These are phyloP conservation scores for Agelas oroides DNA, from an alignment of 37 sponge, comb jelly and placozoan genomes.

Conservation along the genomic window DNA sequence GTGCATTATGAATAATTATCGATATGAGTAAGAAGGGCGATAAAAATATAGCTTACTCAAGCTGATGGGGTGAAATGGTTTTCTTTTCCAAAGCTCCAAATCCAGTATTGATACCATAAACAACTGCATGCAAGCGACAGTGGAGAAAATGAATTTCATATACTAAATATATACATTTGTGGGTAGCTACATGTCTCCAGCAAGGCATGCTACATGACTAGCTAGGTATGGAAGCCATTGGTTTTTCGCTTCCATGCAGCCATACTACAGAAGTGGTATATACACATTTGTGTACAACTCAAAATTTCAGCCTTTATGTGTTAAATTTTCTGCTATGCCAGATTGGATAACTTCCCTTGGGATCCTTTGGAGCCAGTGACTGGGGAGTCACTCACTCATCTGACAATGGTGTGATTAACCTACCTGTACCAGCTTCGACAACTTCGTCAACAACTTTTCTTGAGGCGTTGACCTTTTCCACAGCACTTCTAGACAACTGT, in stretches of 20 bases:
- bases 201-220: too few relatives aligned
- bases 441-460: constrained; percentile 62
- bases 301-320: too few relatives aligned
- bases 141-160: not conserved
- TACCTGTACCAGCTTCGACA: constrained; percentile 47
- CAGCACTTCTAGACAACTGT: constrained; percentile 47
- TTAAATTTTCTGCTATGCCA: too few relatives aligned
- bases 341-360: too few relatives aligned
- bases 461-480: constrained; percentile 27
- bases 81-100: constrained; percentile 81
- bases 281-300: too few relatives aligned
- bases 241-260: too few relatives aligned
- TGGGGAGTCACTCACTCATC: too few relatives aligned
- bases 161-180: too few relatives aligned
- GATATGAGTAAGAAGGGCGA: not conserved
- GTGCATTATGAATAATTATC: not conserved
- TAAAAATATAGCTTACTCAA: constrained; percentile 62
- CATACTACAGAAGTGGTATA: too few relatives aligned
- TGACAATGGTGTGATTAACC: not conserved
- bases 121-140: constrained; percentile 47
- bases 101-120: constrained; percentile 85
- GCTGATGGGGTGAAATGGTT: constrained; percentile 54
- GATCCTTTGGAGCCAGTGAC: too few relatives aligned
- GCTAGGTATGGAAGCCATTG: too few relatives aligned
- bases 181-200: too few relatives aligned